Evolutionary conservation across 2,888 invertebrate species (phyloP).

Genomic region (Eupeodes latifasciatus): DNA sequence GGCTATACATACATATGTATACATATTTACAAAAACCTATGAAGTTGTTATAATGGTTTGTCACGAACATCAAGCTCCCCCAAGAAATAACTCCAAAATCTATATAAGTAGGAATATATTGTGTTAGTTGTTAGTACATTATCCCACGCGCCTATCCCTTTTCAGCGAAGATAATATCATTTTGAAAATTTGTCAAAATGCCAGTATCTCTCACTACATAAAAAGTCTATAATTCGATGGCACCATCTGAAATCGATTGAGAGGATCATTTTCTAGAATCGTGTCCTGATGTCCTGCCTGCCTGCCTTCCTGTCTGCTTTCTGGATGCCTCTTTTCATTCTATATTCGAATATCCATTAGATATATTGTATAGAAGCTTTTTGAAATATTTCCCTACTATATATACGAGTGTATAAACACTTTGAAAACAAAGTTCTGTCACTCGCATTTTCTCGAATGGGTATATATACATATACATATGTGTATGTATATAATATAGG

Average conservation of each 20-base stretch:
- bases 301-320: neutral
- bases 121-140: neutral
- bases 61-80: constrained; percentile 55
- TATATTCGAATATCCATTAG: neutral
- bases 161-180: constrained; percentile 52
- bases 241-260: constrained; percentile 63
- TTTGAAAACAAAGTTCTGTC: constrained; percentile 17
- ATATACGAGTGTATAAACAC: neutral
- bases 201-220: constrained; percentile 52
- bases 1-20: neutral
- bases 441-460: constrained; percentile 3
- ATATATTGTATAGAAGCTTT: neutral
- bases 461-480: neutral
- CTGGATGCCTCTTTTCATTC: neutral
- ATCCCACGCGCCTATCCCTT: constrained; percentile 67
- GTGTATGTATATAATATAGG: too few relatives aligned
- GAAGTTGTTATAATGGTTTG: constrained; percentile 63
- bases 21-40: neutral
- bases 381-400: neutral
- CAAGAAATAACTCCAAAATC: constrained; percentile 27
- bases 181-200: constrained; percentile 54
- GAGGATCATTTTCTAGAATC: constrained; percentile 35
- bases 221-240: constrained; percentile 56
- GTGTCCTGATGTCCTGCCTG: neutral
- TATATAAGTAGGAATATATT: too few relatives aligned